Base-by-base conservation (phyloP, 2,888 invertebrate species). In the Parnassius glacialis region DNA sequence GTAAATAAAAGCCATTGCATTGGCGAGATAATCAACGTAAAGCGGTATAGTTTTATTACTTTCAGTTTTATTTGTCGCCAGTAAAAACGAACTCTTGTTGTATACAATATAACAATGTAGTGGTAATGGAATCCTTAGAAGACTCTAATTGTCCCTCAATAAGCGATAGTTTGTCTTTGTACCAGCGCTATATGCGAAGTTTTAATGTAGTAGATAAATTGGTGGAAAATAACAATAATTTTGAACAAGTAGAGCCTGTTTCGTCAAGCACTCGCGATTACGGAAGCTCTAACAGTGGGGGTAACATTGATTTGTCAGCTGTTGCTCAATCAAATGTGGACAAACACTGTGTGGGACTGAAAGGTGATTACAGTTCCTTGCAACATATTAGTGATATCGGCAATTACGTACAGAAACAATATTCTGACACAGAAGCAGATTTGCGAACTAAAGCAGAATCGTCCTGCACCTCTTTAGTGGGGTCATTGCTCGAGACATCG, bases 81-180 rank as follows among this genome's bases (percentile, higher is more conserved):
- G 34, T 34, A 34, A 34, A 34, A 34, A 34, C 34, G 34, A 34
- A 34, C 5, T 34, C 34, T 34, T 34, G 34, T 34, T 34, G 34
- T 34, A 34, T 34, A 34, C 34, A 34, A 34, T 34, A 34, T 34
- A 34, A 80, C 71, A 76, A 80, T 83, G 81, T 78, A 79, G 79
- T 79, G 81, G 87, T 87, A 74, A 90, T 91, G 90, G 90, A 89
- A 87, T 84, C 88, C 74, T 80, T 85, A 67, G 86, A 85, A 78
- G 87, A 89, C 76, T 86, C 90, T 64, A 88, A 89, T 81, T 85
- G 87, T 78, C 85, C 82, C 75, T 89, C 90, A 60, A 77, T 85
- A 83, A 88, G 85, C 80, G 86, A 90, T 78, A 88, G 85, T 78
- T 87, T 90, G 78, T 89, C 88, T 70, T 74, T 90, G 67, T 91